Conservation (phyloP, 2,113 vertebrate genomes). For the Sceloporus undulatus region DNA sequence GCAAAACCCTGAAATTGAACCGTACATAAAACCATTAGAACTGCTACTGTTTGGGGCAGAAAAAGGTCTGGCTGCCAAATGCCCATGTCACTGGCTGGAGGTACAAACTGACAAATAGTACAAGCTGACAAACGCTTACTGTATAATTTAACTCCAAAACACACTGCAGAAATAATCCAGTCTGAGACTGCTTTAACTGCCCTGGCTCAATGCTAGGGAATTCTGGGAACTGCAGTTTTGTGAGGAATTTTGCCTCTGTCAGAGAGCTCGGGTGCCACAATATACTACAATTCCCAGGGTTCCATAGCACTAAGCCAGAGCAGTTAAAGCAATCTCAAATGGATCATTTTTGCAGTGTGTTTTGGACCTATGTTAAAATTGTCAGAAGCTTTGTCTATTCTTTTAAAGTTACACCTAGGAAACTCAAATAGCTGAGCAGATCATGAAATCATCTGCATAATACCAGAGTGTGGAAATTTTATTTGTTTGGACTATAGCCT, state of each 20-base stretch:
- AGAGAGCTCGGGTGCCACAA: too few species aligned
- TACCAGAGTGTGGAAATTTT: background rate
- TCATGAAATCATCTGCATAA: background rate
- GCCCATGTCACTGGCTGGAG: conserved; percentile 6
- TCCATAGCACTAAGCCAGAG: too few species aligned
- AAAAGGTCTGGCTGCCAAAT: conserved; percentile 25
- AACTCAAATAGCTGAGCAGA: background rate
- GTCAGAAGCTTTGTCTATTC: background rate
- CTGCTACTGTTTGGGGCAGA: conserved; percentile 10
- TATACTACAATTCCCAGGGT: too few species aligned
- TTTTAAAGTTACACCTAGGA: background rate
- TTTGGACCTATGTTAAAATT: background rate
- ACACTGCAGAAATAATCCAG: too few species aligned
- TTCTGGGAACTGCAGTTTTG: too few species aligned
- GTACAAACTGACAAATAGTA: background rate
- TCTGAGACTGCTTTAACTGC: too few species aligned
- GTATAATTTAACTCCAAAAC: background rate
- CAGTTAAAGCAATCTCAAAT: too few species aligned
- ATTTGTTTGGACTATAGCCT: too few species aligned
- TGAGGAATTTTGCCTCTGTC: too few species aligned
- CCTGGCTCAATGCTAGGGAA: too few species aligned
- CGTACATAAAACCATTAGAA: conserved; percentile 31
- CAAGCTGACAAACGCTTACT: background rate
- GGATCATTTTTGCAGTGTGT: too few species aligned
- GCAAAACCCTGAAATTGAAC: conserved; percentile 31